phyloP scores from a whole-genome alignment of 2,888 invertebrate genomes.

The Nomada ferruginata region DNA sequence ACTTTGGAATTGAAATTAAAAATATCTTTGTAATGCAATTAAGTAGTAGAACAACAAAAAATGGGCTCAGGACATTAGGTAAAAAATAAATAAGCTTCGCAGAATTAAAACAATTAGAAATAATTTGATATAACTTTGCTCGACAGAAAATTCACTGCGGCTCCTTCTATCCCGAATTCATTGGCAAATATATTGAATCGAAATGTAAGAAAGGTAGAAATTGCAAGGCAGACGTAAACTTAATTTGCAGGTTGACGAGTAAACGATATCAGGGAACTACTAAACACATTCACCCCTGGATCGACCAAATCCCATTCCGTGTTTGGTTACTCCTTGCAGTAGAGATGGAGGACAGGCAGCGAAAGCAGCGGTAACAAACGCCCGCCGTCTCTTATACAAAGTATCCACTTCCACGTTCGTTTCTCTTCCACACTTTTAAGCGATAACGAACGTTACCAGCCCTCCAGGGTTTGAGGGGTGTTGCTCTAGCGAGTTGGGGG shows the following conservation, averaged over 20 bases:
- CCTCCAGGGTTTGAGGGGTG: conserved; percentile 46
- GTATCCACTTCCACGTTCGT: conserved; percentile 74
- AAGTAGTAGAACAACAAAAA: no score
- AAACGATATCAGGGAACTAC: conserved; percentile 4
- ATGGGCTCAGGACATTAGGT: no score
- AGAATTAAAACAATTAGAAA: no score
- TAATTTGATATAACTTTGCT: no score
- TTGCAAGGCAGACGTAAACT: not conserved
- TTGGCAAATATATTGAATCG: no score
- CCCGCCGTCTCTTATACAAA: conserved; percentile 73
- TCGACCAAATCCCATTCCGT: conserved; percentile 34
- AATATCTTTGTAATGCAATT: no score
- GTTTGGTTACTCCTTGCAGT: conserved; percentile 36
- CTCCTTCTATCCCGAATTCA: no score
- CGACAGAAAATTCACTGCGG: no score
- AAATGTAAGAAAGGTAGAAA: not conserved
- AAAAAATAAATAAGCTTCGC: no score
- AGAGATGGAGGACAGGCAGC: conserved; percentile 34
- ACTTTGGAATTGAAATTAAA: not conserved
- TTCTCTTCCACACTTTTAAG: conserved; percentile 73
- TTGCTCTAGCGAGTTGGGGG: conserved; percentile 27
- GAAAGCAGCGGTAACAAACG: conserved; percentile 74
- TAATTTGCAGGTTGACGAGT: conserved; percentile 5
- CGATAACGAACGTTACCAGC: conserved; percentile 75
- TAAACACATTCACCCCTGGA: conserved; percentile 3